Evolutionary conservation across 2,888 invertebrate species (phyloP).

Genomic region (Ischnus inquisitorius): DNA sequence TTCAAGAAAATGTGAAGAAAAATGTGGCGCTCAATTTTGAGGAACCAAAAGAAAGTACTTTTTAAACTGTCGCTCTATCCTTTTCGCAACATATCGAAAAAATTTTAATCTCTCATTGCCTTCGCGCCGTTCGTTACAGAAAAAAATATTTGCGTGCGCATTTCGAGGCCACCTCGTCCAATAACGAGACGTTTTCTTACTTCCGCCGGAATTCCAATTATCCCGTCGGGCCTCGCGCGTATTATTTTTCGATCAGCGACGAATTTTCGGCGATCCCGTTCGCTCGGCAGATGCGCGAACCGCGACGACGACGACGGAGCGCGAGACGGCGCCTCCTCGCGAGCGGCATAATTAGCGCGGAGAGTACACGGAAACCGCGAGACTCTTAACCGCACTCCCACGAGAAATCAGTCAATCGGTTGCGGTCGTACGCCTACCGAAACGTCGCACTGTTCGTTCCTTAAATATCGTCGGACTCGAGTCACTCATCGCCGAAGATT

Average conservation of each 20-base stretch:
- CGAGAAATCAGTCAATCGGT: background rate
- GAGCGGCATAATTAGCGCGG: constrained; percentile 12
- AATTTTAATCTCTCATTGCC: too few relatives aligned
- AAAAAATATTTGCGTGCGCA: constrained; percentile 36
- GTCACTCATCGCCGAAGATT: background rate
- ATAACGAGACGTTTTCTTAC: background rate
- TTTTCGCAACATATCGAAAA: too few relatives aligned
- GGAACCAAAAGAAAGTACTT: too few relatives aligned
- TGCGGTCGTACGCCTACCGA: background rate
- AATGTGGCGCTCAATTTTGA: too few relatives aligned
- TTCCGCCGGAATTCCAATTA: background rate
- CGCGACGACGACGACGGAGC: constrained; percentile 16
- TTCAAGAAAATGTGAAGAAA: too few relatives aligned
- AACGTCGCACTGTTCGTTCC: background rate
- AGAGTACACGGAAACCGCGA: background rate
- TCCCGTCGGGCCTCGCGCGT: background rate
- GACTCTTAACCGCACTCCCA: background rate
- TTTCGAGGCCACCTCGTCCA: background rate
- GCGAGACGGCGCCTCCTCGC: constrained; percentile 7
- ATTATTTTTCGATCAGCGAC: background rate
- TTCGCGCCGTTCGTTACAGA: too few relatives aligned
- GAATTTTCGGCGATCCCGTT: background rate
- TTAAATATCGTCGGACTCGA: background rate
- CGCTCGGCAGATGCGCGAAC: background rate
- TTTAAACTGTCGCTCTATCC: too few relatives aligned